Conservation (phyloP, 2,888 invertebrate genomes). For the Campoletis raptor region DNA sequence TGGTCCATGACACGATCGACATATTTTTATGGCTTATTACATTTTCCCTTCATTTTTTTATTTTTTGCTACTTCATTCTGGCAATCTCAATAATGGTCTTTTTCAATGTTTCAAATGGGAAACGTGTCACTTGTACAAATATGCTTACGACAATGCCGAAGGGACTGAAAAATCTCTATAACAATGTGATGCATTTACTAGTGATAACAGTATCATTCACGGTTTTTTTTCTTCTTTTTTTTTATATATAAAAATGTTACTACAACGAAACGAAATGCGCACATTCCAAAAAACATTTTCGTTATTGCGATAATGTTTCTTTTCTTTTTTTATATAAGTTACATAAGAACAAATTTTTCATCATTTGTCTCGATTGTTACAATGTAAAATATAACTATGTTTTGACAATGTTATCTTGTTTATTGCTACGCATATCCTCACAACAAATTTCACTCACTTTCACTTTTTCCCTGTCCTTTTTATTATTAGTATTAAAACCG, state of each 20-base stretch:
- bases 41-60: background rate
- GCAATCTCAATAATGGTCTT: background rate
- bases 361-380: slow-evolving; percentile 54
- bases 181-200: slow-evolving; percentile 17
- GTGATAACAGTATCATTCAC: background rate
- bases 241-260: background rate
- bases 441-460: background rate
- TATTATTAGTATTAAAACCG: too few relatives aligned
- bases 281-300: slow-evolving; percentile 47
- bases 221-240: background rate
- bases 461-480: too few relatives aligned
- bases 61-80: background rate
- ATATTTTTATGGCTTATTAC: background rate
- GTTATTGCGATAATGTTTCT: slow-evolving; percentile 28
- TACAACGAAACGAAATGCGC: slow-evolving; percentile 19
- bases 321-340: slow-evolving; percentile 30
- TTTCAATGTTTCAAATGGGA: background rate
- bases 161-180: background rate
- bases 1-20: background rate
- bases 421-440: slow-evolving; percentile 31
- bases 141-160: background rate
- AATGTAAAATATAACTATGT: slow-evolving; percentile 63
- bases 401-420: slow-evolving; percentile 51
- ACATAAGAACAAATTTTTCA: slow-evolving; percentile 20
- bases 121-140: slow-evolving; percentile 5